Evolutionary conservation across 1,140 invertebrate genomes (phyloP).

Genomic region (Pseudomyrmex sp.): DNA sequence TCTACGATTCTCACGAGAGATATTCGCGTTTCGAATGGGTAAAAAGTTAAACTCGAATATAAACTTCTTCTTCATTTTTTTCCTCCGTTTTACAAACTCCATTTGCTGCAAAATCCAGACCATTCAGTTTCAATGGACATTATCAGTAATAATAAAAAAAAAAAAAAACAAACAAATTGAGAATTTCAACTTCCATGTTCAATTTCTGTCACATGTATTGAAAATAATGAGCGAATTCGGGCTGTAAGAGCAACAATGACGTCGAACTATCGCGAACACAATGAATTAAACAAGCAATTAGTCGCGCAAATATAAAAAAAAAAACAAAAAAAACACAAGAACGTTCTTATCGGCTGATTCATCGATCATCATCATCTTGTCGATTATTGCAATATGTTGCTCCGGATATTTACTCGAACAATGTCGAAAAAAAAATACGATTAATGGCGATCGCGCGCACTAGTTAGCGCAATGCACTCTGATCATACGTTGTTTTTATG

Average conservation of each 20-base stretch:
- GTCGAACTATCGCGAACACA: background rate
- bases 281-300: slow-evolving; percentile 6
- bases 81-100: too few relatives aligned
- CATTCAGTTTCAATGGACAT: too few relatives aligned
- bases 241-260: background rate
- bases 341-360: background rate
- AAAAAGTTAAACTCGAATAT: slow-evolving; percentile 8
- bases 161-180: too few relatives aligned
- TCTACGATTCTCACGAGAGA: too few relatives aligned
- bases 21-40: background rate
- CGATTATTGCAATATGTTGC: background rate
- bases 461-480: slow-evolving; percentile 1
- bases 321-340: background rate
- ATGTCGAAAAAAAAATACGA: slow-evolving; percentile 6
- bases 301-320: background rate
- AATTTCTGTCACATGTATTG: too few relatives aligned
- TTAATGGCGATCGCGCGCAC: slow-evolving; percentile 7
- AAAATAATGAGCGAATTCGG: background rate
- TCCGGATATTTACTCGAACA: background rate
- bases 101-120: too few relatives aligned
- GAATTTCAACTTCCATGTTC: too few relatives aligned
- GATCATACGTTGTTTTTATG: too few relatives aligned
- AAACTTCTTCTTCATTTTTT: too few relatives aligned
- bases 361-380: slow-evolving; percentile 11
- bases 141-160: too few relatives aligned